phyloP scores from a whole-genome alignment of 2,113 vertebrate species.

The Choloepus hoffmanni region DNA sequence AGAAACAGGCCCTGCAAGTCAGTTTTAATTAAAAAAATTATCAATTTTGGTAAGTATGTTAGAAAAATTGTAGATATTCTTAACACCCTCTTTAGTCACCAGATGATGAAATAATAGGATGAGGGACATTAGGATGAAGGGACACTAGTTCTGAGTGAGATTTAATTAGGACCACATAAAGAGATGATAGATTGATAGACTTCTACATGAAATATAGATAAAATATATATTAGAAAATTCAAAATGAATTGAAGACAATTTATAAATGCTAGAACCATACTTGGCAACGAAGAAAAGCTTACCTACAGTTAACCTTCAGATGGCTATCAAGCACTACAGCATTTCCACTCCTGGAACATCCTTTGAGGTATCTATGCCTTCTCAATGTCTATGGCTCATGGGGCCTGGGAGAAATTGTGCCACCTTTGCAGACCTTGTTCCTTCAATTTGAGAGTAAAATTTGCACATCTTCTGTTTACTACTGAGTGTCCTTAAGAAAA shows the following conservation, averaged over 20 bases:
- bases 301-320: background rate
- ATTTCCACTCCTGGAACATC: background rate
- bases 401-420: background rate
- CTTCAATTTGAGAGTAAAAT: background rate
- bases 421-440: background rate
- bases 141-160: constrained; percentile 45
- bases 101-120: background rate
- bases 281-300: background rate
- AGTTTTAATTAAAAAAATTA: background rate
- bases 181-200: background rate
- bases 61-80: background rate
- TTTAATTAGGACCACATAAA: background rate
- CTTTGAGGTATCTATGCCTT: background rate
- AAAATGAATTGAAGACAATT: background rate
- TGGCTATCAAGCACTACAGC: background rate
- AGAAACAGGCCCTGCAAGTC: background rate
- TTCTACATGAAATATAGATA: background rate
- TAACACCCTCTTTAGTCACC: background rate
- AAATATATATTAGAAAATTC: background rate
- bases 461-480: background rate
- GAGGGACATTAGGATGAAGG: background rate
- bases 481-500: background rate
- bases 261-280: background rate
- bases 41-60: background rate
- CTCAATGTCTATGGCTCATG: background rate